phyloP scores from a whole-genome alignment of 2,113 vertebrate species.

The Dromas ardeola region DNA sequence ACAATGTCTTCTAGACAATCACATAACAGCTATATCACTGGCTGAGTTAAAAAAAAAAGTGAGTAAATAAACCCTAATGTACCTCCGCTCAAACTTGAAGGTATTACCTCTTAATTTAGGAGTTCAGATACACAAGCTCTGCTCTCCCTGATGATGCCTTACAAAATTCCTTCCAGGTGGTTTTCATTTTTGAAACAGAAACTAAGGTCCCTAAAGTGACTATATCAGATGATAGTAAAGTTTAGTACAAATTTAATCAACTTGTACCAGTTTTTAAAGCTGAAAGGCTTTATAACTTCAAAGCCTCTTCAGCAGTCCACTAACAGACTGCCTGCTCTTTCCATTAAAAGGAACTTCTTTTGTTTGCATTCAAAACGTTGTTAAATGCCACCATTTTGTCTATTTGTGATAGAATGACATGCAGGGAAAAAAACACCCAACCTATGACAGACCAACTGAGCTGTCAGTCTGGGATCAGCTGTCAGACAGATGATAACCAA shows the following conservation, averaged over 20 bases:
- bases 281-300: neutral
- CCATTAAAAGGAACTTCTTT: neutral
- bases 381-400: neutral
- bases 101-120: neutral
- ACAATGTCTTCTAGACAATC: neutral
- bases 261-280: neutral
- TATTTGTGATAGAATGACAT: neutral
- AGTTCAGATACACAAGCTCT: neutral
- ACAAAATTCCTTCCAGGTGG: neutral
- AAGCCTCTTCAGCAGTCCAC: neutral
- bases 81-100: neutral
- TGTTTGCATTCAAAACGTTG: neutral
- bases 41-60: neutral
- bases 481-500: neutral
- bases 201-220: neutral
- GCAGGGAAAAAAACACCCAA: neutral
- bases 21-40: neutral
- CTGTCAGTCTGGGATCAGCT: neutral
- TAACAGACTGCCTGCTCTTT: neutral
- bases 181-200: neutral
- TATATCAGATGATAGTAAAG: neutral
- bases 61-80: neutral
- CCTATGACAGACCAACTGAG: neutral
- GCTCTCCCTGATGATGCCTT: neutral
- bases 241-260: neutral